Conservation (phyloP, 1,140 invertebrate species). For the Bombus pascuorum region DNA sequence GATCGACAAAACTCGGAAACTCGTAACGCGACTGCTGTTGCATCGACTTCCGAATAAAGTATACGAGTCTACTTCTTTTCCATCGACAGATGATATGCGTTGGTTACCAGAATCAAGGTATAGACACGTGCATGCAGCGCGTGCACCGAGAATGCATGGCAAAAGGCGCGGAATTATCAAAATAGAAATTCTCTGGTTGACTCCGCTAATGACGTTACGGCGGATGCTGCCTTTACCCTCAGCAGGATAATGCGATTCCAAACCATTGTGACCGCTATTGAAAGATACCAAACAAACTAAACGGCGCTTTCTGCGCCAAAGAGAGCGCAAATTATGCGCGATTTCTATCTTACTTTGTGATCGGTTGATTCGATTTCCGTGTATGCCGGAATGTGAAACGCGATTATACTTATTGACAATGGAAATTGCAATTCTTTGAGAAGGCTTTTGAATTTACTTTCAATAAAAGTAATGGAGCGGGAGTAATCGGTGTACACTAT, state of each 20-base stretch:
- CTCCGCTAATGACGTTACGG: background rate
- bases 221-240: background rate
- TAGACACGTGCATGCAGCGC: background rate
- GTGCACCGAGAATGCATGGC: background rate
- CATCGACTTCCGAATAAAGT: conserved; percentile 24
- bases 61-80: background rate
- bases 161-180: background rate
- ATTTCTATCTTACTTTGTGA: background rate
- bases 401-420: background rate
- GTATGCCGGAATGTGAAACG: background rate
- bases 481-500: background rate
- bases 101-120: conserved; percentile 19
- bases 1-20: conserved; percentile 34
- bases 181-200: background rate
- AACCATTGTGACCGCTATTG: background rate
- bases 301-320: background rate
- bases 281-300: background rate
- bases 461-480: background rate
- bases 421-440: background rate
- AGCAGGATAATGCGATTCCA: conserved; percentile 1
- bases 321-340: background rate
- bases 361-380: background rate
- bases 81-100: conserved; percentile 11
- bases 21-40: conserved; percentile 36
- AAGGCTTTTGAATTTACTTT: background rate